A percentile compares a stretch with the other conserved stretches of the same genome.
Evolutionary conservation across 2,113 vertebrate species (phyloP).

Genomic region (Sialia sialis): DNA sequence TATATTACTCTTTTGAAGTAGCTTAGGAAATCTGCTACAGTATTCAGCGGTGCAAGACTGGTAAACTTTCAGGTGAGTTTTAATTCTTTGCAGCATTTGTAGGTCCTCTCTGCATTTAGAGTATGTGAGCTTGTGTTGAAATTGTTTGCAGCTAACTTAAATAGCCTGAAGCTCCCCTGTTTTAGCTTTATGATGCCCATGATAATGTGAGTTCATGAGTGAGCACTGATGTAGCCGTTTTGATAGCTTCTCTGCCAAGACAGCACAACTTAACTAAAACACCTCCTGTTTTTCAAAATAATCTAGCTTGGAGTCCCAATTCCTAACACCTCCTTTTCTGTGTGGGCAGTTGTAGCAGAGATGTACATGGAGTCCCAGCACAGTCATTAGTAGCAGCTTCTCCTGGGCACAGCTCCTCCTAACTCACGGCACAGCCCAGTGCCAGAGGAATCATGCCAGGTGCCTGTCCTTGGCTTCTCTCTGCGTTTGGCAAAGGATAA

Average conservation of each 20-base stretch:
- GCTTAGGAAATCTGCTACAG: not conserved
- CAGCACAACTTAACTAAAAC: not conserved
- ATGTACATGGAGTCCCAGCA: not conserved
- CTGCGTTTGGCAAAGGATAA: not conserved
- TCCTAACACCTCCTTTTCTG: not conserved
- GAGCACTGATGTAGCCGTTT: not conserved
- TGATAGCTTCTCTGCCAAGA: not conserved
- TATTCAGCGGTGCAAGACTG: not conserved
- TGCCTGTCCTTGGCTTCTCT: not conserved
- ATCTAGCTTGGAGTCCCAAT: not conserved
- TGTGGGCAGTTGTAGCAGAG: not conserved
- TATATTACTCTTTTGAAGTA: not conserved
- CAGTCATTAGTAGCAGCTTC: not conserved
- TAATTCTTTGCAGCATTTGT: not conserved
- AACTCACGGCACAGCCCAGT: not conserved
- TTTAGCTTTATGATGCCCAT: not conserved
- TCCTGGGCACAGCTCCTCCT: not conserved
- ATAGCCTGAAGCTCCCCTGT: not conserved
- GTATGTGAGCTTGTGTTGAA: not conserved
- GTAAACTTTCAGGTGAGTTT: not conserved
- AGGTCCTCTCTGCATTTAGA: not conserved
- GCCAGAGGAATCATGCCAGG: rapidly evolving
- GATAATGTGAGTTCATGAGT: not conserved
- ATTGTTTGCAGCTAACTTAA: not conserved
- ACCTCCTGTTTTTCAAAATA: not conserved